Evolutionary conservation across 2,113 vertebrate genomes (phyloP).

Genomic region (Rostratula benghalensis): DNA sequence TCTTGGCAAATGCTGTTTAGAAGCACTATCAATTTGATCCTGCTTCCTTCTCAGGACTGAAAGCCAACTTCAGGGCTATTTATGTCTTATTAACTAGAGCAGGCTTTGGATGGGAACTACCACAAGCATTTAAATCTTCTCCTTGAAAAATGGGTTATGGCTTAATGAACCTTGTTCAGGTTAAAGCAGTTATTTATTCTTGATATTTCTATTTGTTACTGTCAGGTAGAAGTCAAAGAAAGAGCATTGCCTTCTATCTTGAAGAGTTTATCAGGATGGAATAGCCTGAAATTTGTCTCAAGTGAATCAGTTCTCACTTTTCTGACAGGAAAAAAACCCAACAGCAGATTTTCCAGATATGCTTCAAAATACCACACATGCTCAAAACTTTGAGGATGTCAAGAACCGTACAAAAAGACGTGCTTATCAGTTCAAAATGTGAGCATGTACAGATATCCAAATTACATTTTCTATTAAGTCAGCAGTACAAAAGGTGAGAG

Average conservation of each 20-base stretch:
- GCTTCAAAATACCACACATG: constrained; percentile 35
- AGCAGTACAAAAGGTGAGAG: constrained; percentile 13
- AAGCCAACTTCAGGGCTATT: constrained; percentile 48
- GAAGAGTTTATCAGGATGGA: constrained; percentile 33
- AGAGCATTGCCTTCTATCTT: constrained; percentile 3
- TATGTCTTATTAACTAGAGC: constrained; percentile 44
- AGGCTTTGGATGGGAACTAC: constrained; percentile 14
- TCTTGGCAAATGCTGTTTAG: constrained; percentile 59
- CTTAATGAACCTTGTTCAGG: constrained; percentile 45
- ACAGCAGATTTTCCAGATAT: constrained; percentile 29
- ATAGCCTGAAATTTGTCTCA: constrained; percentile 44
- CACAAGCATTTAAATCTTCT: constrained; percentile 18
- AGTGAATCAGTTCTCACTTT: constrained; percentile 17
- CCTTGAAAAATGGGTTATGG: constrained; percentile 20
- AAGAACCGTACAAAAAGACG: neutral
- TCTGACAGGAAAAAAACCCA: constrained; percentile 40
- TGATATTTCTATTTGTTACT: constrained; percentile 52
- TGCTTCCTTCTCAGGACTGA: constrained; percentile 39
- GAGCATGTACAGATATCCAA: constrained; percentile 22
- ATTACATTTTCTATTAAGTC: constrained; percentile 47
- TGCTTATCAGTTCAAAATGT: constrained; percentile 33
- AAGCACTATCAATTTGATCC: constrained; percentile 42
- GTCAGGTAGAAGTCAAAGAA: constrained; percentile 37
- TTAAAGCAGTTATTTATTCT: constrained; percentile 51
- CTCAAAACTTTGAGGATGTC: constrained; percentile 7